Base-by-base conservation (phyloP, 2,888 invertebrate genomes). In the Zeuzera pyrina region DNA sequence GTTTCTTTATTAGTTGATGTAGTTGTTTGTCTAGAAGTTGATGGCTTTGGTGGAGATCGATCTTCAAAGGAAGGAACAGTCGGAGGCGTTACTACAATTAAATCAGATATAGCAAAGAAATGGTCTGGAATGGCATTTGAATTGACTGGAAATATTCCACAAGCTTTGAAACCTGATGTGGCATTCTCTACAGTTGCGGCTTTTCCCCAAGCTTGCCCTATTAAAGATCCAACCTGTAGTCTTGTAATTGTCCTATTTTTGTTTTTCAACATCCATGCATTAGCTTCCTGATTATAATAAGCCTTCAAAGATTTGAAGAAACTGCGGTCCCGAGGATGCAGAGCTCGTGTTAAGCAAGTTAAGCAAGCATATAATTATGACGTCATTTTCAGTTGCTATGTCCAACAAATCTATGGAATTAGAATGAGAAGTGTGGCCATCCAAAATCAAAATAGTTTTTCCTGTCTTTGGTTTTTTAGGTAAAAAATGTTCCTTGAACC, bases 61-160 rank as follows among this genome's bases (percentile, higher is more conserved):
- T n/a, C n/a, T n/a, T n/a, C n/a, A n/a, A n/a, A n/a, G n/a, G n/a
- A n/a, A n/a, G n/a, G n/a, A n/a, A n/a, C 28, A 7, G 3, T 28
- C 4, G 15, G 16, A 15, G 8, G 8, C 2, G 12, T 28, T 16
- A n/a, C n/a, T 10, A 25, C 24, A 14, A 24, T 15, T 24, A 24
- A 31, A 25, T 25, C 31, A 15, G 19, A 25, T 25, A 25, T 10
- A 7, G 31, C 11, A 31, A 25, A 12, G 12, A 15, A 31, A 16
- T 31, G 11, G n/a, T 31, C 26, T 16, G 31, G 19, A 12, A 31
- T 16, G 5, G 19, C 19, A 12, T 22, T 31, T 4, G 31, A 21
- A 26, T 31, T 31, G 8, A 31, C n/a, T 12, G 31, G 25, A 15
- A 19, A 26, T 15, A 31, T 31, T 25, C 31, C 31, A 31, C 31